Base-by-base conservation (phyloP, 1,140 invertebrate species). In the Adoxophyes honmai region DNA sequence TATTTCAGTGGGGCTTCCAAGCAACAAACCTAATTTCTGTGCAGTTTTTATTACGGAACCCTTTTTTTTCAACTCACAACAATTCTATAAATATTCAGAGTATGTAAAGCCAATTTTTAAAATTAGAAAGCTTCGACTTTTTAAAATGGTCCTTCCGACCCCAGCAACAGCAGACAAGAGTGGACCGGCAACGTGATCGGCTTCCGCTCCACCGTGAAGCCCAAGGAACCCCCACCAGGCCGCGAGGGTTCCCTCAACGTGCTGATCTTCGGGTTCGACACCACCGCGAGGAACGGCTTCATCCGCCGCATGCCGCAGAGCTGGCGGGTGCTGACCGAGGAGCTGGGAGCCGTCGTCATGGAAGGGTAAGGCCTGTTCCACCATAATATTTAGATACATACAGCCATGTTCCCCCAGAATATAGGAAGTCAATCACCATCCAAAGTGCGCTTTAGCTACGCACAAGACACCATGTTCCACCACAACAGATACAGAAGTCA, bases 211-310 rank as follows among this genome's bases (percentile, higher is more conserved):
- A 55, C 70, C 0, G 59, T 73, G 5, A 57, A 42, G 4, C 66
- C 72, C 0, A 59, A 63, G 15, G 36, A 44, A 1, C 58, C 75
- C 0, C 75, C 73, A 0, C 51, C 52, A 0, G 70, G 62, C 0
- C 60, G 70, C 9, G 74, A 78, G 34, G 60, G 81, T 9, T 59
- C 69, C 0, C 18, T 75, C 11, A 97, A 97, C 75, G 93, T 98
- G 0, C 76, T 98, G 0, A 96, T 98, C 90, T 94, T 97, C 58
- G 97, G 96, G 0, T 96, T 98, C 78, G 98, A 99, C 86, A 98
- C 97, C 0, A 81, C 98, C 0, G 97, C 97, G 0, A 90, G 94
- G 36, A 95, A 97, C 81, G 94, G 95, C 0, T 98, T 98, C 75
- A 94, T 96, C 14, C 90, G 97, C 34, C 95, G 96, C 70, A 87